Percentiles rank a stretch among this genome's conserved stretches.
phyloP scores from a whole-genome alignment of 2,888 invertebrate genomes.

The Nasonovia ribisnigri region DNA sequence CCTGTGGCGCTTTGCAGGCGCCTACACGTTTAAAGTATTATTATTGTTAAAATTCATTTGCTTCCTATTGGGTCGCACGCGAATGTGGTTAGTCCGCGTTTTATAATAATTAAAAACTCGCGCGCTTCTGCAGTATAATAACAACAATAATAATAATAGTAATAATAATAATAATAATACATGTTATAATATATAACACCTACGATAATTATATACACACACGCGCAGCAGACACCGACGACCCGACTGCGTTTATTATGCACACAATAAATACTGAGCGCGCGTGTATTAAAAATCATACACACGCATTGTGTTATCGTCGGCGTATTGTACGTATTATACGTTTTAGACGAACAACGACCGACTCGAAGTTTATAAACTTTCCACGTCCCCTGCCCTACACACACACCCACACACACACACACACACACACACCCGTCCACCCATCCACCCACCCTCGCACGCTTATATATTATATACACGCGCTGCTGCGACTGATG shows the following conservation, averaged over 20 bases:
- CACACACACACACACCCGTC: not conserved
- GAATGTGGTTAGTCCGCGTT: not conserved
- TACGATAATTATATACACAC: not conserved
- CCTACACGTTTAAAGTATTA: not conserved
- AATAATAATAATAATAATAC: slow-evolving; percentile 4
- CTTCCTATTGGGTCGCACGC: not conserved
- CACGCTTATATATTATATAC: not conserved
- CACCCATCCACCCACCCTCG: not conserved
- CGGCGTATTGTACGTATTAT: not conserved
- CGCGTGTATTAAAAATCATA: slow-evolving; percentile 44
- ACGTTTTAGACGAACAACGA: slow-evolving; percentile 55
- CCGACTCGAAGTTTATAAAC: slow-evolving; percentile 58
- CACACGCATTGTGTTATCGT: slow-evolving; percentile 41
- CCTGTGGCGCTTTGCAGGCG: not conserved
- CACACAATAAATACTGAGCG: slow-evolving; percentile 8
- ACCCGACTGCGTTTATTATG: slow-evolving; percentile 3
- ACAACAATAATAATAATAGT: not conserved
- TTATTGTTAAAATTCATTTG: not conserved
- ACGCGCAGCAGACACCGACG: not conserved
- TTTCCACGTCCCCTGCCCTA: slow-evolving; percentile 44
- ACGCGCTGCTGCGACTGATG: not conserved
- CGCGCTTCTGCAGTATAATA: not conserved
- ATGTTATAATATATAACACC: not conserved
- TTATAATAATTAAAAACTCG: slow-evolving; percentile 37
- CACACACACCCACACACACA: not conserved